phyloP scores from a whole-genome alignment of 2,888 invertebrate genomes.

The Pyralis farinalis region DNA sequence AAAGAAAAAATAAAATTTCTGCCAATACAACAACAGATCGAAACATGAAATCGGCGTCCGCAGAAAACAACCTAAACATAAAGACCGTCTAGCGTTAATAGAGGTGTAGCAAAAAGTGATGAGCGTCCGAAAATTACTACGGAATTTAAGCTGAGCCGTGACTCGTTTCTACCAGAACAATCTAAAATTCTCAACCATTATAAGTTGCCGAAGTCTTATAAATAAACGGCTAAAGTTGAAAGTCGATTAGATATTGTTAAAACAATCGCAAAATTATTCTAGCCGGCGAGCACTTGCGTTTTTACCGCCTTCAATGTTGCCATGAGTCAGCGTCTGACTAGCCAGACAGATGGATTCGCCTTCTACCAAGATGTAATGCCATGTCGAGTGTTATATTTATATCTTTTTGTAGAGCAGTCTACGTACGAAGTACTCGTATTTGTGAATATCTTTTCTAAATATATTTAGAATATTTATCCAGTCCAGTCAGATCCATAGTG shows the following conservation, averaged over 20 bases:
- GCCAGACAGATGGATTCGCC: conserved; percentile 32
- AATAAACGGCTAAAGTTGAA: conserved; percentile 24
- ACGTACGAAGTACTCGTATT: no score
- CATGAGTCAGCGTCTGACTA: conserved; percentile 57
- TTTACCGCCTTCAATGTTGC: background rate
- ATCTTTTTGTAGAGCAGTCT: no score
- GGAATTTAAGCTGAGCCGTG: conserved; percentile 41
- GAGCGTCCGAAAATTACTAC: conserved; percentile 54
- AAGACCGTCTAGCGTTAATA: conserved; percentile 44
- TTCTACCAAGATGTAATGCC: background rate
- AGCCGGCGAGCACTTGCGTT: background rate
- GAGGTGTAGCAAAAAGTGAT: conserved; percentile 45
- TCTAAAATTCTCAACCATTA: background rate
- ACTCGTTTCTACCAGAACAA: conserved; percentile 23
- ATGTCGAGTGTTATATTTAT: no score
- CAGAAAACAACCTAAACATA: conserved; percentile 20
- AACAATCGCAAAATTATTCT: no score
- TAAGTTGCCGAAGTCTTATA: conserved; percentile 13
- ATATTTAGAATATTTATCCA: no score
- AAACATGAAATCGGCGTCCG: background rate
- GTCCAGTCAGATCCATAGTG: no score
- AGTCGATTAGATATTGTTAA: conserved; percentile 18
- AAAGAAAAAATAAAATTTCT: no score
- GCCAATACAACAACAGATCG: no score
- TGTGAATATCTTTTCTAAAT: no score